phyloP scores from a whole-genome alignment of 1,140 invertebrate species.

The Aphelinus certus region DNA sequence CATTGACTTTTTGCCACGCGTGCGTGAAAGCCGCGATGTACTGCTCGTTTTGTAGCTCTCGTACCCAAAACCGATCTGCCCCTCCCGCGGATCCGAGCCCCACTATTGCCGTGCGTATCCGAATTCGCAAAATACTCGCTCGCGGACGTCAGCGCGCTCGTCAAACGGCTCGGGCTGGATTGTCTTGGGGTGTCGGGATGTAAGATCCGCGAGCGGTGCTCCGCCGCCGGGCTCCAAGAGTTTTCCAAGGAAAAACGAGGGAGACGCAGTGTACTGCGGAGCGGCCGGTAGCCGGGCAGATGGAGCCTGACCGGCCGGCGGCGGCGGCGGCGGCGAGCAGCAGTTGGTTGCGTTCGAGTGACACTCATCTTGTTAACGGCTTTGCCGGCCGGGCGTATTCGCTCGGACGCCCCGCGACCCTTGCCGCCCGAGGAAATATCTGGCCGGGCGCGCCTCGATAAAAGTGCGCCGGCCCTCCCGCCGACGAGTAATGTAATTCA shows the following conservation, averaged over 20 bases:
- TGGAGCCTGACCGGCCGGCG: too few relatives aligned
- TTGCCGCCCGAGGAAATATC: slow-evolving; percentile 38
- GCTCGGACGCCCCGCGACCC: slow-evolving; percentile 2
- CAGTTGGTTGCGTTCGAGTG: slow-evolving; percentile 14
- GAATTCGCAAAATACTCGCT: too few relatives aligned
- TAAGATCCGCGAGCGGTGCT: background rate
- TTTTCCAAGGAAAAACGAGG: too few relatives aligned
- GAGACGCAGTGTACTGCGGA: too few relatives aligned
- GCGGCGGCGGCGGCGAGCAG: too few relatives aligned
- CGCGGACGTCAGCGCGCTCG: too few relatives aligned
- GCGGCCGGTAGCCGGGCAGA: too few relatives aligned
- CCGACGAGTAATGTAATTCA: slow-evolving; percentile 46
- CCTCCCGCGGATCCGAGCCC: too few relatives aligned
- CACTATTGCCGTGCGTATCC: too few relatives aligned
- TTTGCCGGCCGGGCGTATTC: background rate
- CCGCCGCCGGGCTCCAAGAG: too few relatives aligned
- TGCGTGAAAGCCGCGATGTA: background rate
- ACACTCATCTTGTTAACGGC: slow-evolving; percentile 24
- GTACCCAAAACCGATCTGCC: too few relatives aligned
- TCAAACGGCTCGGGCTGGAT: background rate
- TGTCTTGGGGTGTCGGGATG: background rate
- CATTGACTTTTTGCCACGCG: background rate
- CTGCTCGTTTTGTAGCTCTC: too few relatives aligned
- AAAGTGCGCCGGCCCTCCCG: slow-evolving; percentile 38
- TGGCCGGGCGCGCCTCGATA: slow-evolving; percentile 43